A percentile compares a stretch with the other conserved stretches of the same genome.
These are phyloP conservation scores for Pandemis cinnamomeana DNA, from an alignment of 2,888 invertebrate genomes.

Conservation along the genomic window DNA sequence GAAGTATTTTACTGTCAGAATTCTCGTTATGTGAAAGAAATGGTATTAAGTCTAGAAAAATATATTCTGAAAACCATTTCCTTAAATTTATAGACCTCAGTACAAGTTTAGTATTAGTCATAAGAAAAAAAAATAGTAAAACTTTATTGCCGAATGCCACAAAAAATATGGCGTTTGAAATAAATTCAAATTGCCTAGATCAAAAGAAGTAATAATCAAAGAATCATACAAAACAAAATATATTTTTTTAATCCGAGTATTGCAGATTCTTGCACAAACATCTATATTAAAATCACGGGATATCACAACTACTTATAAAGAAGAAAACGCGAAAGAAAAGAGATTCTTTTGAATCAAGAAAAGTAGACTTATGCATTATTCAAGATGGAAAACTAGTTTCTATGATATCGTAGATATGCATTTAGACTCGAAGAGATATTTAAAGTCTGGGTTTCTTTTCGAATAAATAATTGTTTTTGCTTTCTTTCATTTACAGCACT, in stretches of 20 bases:
- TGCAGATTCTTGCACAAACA: not conserved
- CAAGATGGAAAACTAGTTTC: conserved; percentile 41
- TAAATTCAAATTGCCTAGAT: not conserved
- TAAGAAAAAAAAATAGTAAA: no score
- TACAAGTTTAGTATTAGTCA: no score
- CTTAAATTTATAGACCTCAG: no score
- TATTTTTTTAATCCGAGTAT: not conserved
- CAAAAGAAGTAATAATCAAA: not conserved
- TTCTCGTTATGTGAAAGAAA: no score
- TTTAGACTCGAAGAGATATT: conserved; percentile 40
- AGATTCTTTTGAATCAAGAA: conserved; percentile 41
- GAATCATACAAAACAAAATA: not conserved
- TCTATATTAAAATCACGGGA: not conserved
- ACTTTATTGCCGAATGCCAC: no score
- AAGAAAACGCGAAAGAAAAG: conserved; percentile 23
- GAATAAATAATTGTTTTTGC: conserved; percentile 35
- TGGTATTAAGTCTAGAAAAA: no score
- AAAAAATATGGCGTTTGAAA: no score
- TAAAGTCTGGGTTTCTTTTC: conserved; percentile 31
- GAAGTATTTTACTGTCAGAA: no score
- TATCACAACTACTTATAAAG: conserved; percentile 25
- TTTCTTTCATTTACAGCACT: not conserved
- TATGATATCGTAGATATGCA: conserved; percentile 33
- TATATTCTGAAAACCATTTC: no score
- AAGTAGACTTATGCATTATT: conserved; percentile 43